phyloP scores from a whole-genome alignment of 2,113 vertebrate genomes.

The rabbit (Oryctolagus cuniculus) region mOryCun1.1 NC_091447.1:7895001-7895500 shows the following conservation, averaged over 20 bases:
- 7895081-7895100: background rate
- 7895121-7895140: background rate
- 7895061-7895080: background rate
- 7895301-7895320: background rate
- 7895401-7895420: fast-evolving
- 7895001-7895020: background rate
- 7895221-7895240: background rate
- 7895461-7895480: background rate
- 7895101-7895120: background rate
- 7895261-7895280: background rate
- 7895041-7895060: background rate
- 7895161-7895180: background rate
- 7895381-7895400: background rate
- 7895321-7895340: background rate
- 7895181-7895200: background rate
- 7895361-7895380: background rate
- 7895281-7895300: background rate
- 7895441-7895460: background rate
- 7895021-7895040: background rate
- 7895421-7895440: background rate
- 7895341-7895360: background rate
- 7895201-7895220: background rate
- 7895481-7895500: background rate
- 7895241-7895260: background rate
- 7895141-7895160: background rate